Base-by-base conservation (phyloP, 2,888 invertebrate species). In the Zygaena filipendulae region DNA sequence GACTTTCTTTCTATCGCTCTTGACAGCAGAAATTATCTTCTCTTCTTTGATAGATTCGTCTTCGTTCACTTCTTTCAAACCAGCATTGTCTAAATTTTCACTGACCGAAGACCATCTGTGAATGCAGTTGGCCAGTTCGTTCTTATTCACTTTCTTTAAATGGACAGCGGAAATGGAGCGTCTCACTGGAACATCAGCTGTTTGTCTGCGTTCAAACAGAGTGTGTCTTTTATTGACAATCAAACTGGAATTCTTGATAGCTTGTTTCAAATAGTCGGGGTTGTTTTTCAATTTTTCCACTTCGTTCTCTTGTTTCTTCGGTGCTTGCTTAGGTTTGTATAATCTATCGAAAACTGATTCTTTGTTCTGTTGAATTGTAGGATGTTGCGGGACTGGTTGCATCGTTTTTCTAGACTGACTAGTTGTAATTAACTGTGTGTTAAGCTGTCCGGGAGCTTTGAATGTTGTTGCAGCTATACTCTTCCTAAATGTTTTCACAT, bases 101-200 rank as follows among this genome's bases (percentile, higher is more conserved):
- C 69, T 71, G 0, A 71, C 57, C 0, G 81, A 81, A 1, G 70
- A 51, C 58, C 72, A 75, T 46, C 70, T 72, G 9, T 71, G 66
- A 3, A 74, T 55, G 32, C 72, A 77, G 21, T 71, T 74, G 1
- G 40, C 38, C 0, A 67, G 36, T 38, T 74, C 74, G 11, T 39
- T 56, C 29, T 66, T 66, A 11, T 50, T 57, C 2, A 77, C 55
- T 3, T 61, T 45, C 34, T 74, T 80, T 3, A 80, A 71, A 39
- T 81, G 81, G 1, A 81, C 68, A 1, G 81, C 79, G 0, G 81
- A 80, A 29, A 82, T 69, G 0, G 81, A 81, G 19, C 80, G 46
- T 9, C 81, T 52, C 0, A 61, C 58, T 0, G 57, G 62, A 0
- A 31, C 18, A 0, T 27, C 33, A 2, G 37, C 29, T 26, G 47